Evolutionary conservation across 2,797 vertebrate genomes (phyloP).

Genomic region (Crypturellus tataupa): DNA sequence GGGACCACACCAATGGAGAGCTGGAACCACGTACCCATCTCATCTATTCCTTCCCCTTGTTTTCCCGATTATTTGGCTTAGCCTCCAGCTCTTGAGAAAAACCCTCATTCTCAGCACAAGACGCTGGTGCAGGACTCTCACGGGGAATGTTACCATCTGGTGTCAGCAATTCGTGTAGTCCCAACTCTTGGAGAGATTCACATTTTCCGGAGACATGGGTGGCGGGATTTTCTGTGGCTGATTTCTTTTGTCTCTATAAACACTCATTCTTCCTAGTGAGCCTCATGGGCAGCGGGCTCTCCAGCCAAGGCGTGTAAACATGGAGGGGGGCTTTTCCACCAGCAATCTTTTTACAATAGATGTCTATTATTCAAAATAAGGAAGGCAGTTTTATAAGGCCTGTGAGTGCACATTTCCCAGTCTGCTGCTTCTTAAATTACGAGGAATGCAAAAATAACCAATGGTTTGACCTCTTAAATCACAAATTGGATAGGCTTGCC

Average conservation of each 20-base stretch:
- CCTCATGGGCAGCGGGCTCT: slow-evolving; percentile 50
- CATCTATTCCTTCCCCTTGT: not conserved
- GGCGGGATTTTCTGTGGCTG: slow-evolving; percentile 32
- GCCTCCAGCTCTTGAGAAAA: not conserved
- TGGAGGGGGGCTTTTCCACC: slow-evolving; percentile 58
- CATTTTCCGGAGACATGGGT: slow-evolving; percentile 67
- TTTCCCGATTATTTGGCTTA: not conserved
- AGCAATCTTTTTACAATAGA: slow-evolving; percentile 67
- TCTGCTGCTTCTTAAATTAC: slow-evolving; percentile 81
- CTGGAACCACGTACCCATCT: not conserved
- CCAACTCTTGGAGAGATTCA: slow-evolving; percentile 3
- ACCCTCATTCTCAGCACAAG: not conserved
- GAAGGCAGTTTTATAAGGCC: slow-evolving; percentile 80
- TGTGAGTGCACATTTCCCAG: slow-evolving; percentile 74
- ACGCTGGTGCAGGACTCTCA: fast-evolving
- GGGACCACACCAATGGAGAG: not conserved
- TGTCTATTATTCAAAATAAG: slow-evolving; percentile 79
- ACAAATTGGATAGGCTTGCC: slow-evolving; percentile 82
- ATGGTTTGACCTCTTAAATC: slow-evolving; percentile 85
- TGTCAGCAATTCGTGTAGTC: slow-evolving; percentile 27
- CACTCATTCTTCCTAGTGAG: slow-evolving; percentile 32
- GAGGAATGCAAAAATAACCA: slow-evolving; percentile 83
- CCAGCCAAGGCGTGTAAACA: slow-evolving; percentile 23
- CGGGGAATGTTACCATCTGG: slow-evolving; percentile 27
- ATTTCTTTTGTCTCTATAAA: slow-evolving; percentile 53